Conservation (phyloP, 2,888 invertebrate species). For the Galerucella nymphaeae region DNA sequence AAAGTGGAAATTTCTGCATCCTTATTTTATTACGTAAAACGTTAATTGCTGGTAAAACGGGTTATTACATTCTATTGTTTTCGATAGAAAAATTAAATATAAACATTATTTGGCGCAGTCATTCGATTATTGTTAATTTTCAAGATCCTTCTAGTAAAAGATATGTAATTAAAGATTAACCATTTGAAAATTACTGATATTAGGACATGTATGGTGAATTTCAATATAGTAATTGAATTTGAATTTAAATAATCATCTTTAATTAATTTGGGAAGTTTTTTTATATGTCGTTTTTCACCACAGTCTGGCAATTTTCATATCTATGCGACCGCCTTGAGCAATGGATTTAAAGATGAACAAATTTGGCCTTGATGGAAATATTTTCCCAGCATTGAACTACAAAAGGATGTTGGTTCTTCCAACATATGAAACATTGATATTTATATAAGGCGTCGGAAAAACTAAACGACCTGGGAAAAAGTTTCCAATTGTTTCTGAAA, state of each 20-base stretch:
- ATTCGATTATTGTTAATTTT: conserved; percentile 31
- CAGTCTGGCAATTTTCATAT: too few species aligned
- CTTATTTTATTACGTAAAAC: conserved; percentile 44
- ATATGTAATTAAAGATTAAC: background rate
- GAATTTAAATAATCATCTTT: background rate
- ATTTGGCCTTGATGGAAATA: too few species aligned
- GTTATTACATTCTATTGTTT: conserved; percentile 41
- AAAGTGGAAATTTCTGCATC: conserved; percentile 42
- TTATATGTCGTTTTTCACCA: too few species aligned
- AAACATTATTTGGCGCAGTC: conserved; percentile 40
- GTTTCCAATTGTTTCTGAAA: too few species aligned
- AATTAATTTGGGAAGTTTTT: background rate
- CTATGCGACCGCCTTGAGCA: too few species aligned
- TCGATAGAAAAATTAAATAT: conserved; percentile 35
- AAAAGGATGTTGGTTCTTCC: too few species aligned
- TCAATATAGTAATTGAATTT: background rate
- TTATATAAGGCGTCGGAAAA: too few species aligned
- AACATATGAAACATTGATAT: too few species aligned
- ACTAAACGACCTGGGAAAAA: too few species aligned
- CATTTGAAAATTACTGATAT: background rate
- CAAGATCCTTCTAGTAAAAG: conserved; percentile 16
- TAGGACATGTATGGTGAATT: background rate
- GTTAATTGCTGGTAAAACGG: conserved; percentile 41
- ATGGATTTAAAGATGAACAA: too few species aligned
- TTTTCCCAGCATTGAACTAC: too few species aligned